Percentiles rank a stretch among this genome's conserved stretches.
Evolutionary conservation across 2,888 invertebrate species (phyloP).

Genomic region (Coleophora deauratella): DNA sequence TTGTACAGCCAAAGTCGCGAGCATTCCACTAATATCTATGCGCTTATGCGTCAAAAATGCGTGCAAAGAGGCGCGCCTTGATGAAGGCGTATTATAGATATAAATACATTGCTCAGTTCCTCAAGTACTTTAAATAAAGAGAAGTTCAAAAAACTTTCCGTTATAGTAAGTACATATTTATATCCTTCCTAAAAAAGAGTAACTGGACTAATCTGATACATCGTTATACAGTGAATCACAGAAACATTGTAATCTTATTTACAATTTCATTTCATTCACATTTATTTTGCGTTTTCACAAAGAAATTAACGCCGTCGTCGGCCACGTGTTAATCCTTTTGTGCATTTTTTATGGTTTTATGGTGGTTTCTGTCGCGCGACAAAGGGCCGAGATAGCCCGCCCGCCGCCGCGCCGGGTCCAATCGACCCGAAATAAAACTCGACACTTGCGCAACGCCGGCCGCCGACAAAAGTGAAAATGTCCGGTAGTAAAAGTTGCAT

Average conservation of each 20-base stretch:
- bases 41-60: too few species aligned
- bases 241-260: neutral
- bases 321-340: conserved; percentile 62
- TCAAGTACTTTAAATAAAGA: too few species aligned
- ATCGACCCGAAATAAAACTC: conserved; percentile 15
- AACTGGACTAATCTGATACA: conserved; percentile 7
- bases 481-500: conserved; percentile 48
- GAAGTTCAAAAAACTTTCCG: too few species aligned
- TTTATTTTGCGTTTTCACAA: conserved; percentile 37
- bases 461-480: conserved; percentile 67
- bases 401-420: conserved; percentile 7
- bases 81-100: too few species aligned
- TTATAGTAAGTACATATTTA: too few species aligned
- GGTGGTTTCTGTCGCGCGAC: conserved; percentile 27
- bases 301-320: conserved; percentile 54
- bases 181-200: too few species aligned
- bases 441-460: conserved; percentile 42
- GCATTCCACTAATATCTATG: too few species aligned
- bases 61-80: too few species aligned
- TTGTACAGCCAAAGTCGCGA: too few species aligned
- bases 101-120: too few species aligned
- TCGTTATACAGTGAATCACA: conserved; percentile 9
- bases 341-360: conserved; percentile 43
- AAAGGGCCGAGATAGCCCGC: conserved; percentile 24
- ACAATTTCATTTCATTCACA: neutral